Evolutionary conservation across 1,140 invertebrate species (phyloP), one percentile per base, ranked within the genome.

Genomic region (Brachionus paranguensis): DNA sequence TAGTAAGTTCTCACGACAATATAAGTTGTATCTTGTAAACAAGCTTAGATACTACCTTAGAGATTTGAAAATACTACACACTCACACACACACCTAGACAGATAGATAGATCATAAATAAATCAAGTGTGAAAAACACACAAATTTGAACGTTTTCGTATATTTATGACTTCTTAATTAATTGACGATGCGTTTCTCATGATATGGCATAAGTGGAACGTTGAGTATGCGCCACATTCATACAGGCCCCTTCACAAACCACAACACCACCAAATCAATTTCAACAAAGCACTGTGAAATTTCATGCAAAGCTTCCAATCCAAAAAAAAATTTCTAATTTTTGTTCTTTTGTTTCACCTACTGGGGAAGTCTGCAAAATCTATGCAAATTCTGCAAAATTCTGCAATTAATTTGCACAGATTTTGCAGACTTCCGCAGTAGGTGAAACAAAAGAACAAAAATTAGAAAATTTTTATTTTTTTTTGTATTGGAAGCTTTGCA

Each of bases 41-140:
- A 74, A 76, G 72, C 47, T 76, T 47, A 76, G 27, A 76, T 76
- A 76, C 72, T 76, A 74, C 70, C 70, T 74, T 74, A 50, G 20
- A 76, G 43, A 76, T 24, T 43, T 43, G n/a, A 37, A 72, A 43
- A 72, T 41, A 12, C 7, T 41, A 72, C 8, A 76, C 27, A 72
- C 8, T 53, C 27, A 76, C 5, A 7, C 33, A 37, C 6, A 37
- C 27, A 29, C 27, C 27, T 29, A 29, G 27, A 29, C 8, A 76
- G 72, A 76, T 24, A 76, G 43, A 76, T 76, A 24, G 8, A 27
- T 50, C 17, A 76, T 50, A 27, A 76, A 76, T 76, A 76, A 76
- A 76, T 76, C 72, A 76, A 76, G 72, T 76, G 72, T 76, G 72
- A 76, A 76, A 76, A 50, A 76, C 72, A 76, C 37, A 72, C 37